These are phyloP conservation scores for Sebastolobus alascanus DNA, from an alignment of 2,797 vertebrate genomes.

Conservation along the genomic window DNA sequence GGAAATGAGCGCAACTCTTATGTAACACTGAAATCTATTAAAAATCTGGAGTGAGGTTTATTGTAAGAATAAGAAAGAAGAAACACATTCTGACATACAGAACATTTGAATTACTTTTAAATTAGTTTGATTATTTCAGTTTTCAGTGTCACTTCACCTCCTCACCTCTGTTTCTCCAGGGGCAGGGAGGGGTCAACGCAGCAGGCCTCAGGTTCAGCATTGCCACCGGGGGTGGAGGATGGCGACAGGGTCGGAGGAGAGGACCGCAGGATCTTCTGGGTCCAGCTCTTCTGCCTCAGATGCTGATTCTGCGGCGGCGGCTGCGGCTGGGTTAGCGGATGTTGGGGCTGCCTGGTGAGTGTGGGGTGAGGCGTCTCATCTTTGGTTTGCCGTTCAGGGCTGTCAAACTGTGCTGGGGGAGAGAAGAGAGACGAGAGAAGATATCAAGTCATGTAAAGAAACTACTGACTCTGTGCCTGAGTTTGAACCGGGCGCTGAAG, in stretches of 20 bases:
- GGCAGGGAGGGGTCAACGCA: conserved; percentile 90
- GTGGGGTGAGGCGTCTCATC: conserved; percentile 83
- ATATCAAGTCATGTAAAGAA: conserved; percentile 31
- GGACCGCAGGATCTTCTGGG: conserved; percentile 89
- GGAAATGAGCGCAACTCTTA: conserved; percentile 19
- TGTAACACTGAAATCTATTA: not conserved
- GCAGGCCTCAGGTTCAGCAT: conserved; percentile 75
- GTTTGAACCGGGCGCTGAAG: conserved; percentile 48
- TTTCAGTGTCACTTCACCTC: not conserved
- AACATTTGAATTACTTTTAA: not conserved
- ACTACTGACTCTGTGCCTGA: conserved; percentile 12
- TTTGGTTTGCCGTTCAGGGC: conserved; percentile 82
- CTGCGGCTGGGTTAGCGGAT: conserved; percentile 43
- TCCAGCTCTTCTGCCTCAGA: conserved; percentile 93
- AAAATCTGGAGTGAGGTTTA: not conserved
- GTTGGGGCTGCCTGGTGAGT: conserved; percentile 71
- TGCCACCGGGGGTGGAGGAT: conserved; percentile 46
- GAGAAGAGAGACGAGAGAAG: conserved; percentile 27
- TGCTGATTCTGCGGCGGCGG: conserved; percentile 53
- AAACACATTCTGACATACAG: not conserved
- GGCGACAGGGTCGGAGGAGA: conserved; percentile 56
- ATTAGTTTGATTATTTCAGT: not conserved
- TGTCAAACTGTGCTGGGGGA: conserved; percentile 91
- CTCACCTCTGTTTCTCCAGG: conserved; percentile 94
- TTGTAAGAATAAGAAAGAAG: conserved; percentile 14